phyloP scores from a whole-genome alignment of 2,888 invertebrate genomes.

The Barypeithes pellucidus region DNA sequence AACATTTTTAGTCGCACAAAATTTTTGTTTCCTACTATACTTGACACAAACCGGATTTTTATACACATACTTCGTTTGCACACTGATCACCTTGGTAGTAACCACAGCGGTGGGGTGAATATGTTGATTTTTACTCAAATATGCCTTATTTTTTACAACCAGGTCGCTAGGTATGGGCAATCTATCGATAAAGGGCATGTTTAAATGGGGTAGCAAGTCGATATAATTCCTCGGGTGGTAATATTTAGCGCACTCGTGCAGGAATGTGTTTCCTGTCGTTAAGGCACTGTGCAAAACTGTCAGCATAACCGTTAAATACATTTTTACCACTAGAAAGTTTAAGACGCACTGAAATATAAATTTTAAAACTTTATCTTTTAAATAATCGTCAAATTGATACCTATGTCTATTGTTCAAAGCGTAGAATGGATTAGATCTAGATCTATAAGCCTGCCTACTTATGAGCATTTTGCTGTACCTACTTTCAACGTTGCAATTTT shows the following conservation, averaged over 20 bases:
- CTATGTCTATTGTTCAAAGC: neutral
- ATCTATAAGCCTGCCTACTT: conserved; percentile 2
- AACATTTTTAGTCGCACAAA: conserved; percentile 55
- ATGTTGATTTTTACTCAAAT: conserved; percentile 22
- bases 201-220: conserved; percentile 64
- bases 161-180: conserved; percentile 62
- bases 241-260: conserved; percentile 60
- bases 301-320: conserved; percentile 24
- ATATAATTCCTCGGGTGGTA: conserved; percentile 66
- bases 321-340: conserved; percentile 16
- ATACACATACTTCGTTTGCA: conserved; percentile 67
- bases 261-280: conserved; percentile 24
- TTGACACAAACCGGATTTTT: conserved; percentile 68
- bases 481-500: conserved; percentile 34
- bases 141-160: conserved; percentile 2
- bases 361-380: neutral
- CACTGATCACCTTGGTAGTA: conserved; percentile 66
- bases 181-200: conserved; percentile 65
- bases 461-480: neutral
- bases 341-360: neutral
- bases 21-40: conserved; percentile 61
- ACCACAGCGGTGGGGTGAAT: conserved; percentile 65
- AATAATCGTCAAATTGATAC: neutral
- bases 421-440: neutral
- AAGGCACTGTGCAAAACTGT: neutral